phyloP scores from a whole-genome alignment of 2,113 vertebrate species.

The Coptodon bakossiorum region DNA sequence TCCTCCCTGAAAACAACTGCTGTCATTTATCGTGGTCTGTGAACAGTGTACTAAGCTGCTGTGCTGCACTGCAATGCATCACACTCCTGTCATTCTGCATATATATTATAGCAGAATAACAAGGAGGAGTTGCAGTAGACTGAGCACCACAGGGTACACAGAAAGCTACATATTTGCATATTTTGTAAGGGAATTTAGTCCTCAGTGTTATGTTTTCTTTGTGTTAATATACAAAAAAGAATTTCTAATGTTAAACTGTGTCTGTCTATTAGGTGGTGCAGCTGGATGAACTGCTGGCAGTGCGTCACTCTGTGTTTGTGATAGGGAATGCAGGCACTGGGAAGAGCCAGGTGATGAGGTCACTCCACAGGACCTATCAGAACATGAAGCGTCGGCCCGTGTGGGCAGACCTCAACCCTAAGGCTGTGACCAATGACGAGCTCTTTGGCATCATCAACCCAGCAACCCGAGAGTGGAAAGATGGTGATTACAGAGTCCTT shows the following conservation, averaged over 20 bases:
- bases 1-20: neutral
- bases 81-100: neutral
- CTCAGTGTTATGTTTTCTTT: neutral
- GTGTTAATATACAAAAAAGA: neutral
- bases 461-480: slow-evolving; percentile 91
- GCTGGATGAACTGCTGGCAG: slow-evolving; percentile 86
- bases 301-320: slow-evolving; percentile 93
- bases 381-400: slow-evolving; percentile 82
- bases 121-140: neutral
- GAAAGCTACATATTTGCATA: neutral
- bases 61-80: neutral
- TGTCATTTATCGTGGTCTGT: neutral
- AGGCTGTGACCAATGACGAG: slow-evolving; percentile 66
- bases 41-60: neutral
- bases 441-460: slow-evolving; percentile 71
- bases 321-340: slow-evolving; percentile 88
- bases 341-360: slow-evolving; percentile 90
- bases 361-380: slow-evolving; percentile 86
- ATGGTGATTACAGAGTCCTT: slow-evolving; percentile 70
- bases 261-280: slow-evolving; percentile 82
- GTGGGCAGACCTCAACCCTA: slow-evolving; percentile 84
- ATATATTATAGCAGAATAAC: neutral
- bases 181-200: neutral
- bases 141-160: neutral
- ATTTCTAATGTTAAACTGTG: neutral